phyloP scores from a whole-genome alignment of 1,140 invertebrate species.

The Leptopilina boulardi region DNA sequence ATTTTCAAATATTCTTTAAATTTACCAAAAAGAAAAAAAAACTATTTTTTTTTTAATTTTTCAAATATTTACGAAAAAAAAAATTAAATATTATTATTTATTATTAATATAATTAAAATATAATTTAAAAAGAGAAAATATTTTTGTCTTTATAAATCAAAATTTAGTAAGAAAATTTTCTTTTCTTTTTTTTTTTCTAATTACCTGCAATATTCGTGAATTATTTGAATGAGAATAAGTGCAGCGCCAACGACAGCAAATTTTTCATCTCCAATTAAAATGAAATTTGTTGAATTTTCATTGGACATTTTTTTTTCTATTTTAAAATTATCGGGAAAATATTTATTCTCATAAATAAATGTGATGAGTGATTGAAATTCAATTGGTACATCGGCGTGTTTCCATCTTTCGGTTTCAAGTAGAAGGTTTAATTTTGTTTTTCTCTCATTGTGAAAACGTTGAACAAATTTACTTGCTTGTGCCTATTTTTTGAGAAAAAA shows the following conservation, averaged over 20 bases:
- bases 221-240: conserved; percentile 89
- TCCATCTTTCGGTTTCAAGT: conserved; percentile 95
- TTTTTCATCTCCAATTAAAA: conserved; percentile 87
- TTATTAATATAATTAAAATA: too few species aligned
- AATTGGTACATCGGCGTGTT: conserved; percentile 90
- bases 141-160: too few species aligned
- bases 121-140: too few species aligned
- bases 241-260: conserved; percentile 91
- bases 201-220: conserved; percentile 93
- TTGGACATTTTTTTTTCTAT: conserved; percentile 67
- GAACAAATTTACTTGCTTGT: conserved; percentile 93
- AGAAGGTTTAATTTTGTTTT: conserved; percentile 89
- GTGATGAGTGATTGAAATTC: conserved; percentile 90
- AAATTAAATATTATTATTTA: too few species aligned
- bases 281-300: conserved; percentile 64
- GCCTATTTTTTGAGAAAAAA: conserved; percentile 67
- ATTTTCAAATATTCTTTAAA: too few species aligned
- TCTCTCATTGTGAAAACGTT: conserved; percentile 92
- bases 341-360: conserved; percentile 68
- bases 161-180: too few species aligned
- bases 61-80: too few species aligned
- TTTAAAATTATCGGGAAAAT: conserved; percentile 73
- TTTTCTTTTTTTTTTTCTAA: not conserved
- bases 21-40: too few species aligned
- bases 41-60: too few species aligned